Evolutionary conservation across 1,140 invertebrate species (phyloP).

Genomic region (Drosophila mojavensis): DNA sequence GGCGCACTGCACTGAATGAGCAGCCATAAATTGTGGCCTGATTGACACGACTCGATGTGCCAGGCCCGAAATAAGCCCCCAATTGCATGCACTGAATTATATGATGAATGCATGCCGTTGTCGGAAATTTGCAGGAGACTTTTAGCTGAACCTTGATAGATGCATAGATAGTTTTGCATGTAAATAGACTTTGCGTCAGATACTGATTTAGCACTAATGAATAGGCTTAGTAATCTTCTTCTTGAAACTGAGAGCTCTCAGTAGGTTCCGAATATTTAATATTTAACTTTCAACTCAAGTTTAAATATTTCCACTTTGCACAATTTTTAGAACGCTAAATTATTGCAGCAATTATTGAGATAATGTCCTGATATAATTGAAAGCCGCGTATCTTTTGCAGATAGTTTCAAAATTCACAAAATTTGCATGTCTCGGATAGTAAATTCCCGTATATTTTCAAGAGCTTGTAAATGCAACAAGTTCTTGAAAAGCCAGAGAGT

Average conservation of each 20-base stretch:
- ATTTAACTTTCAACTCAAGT: neutral
- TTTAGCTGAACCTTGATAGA: neutral
- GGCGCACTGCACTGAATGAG: constrained; percentile 11
- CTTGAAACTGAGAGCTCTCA: neutral
- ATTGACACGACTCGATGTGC: constrained; percentile 34
- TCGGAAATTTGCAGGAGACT: too few species aligned
- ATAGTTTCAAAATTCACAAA: neutral
- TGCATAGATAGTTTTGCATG: neutral
- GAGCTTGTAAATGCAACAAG: neutral
- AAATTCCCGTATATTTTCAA: neutral
- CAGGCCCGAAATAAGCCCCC: constrained; percentile 16
- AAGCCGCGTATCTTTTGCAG: neutral
- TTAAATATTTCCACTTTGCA: neutral
- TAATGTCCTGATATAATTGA: neutral
- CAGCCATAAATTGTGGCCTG: constrained; percentile 46
- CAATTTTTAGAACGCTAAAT: neutral
- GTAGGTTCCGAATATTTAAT: neutral
- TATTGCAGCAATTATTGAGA: neutral
- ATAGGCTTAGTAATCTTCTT: neutral
- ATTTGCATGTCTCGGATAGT: neutral
- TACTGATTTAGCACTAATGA: neutral
- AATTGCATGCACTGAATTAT: constrained; percentile 29
- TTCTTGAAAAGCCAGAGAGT: neutral
- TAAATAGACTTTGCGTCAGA: neutral
- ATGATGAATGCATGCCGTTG: neutral